phyloP scores from a whole-genome alignment of 2,888 invertebrate species.

The Rambutsinella grinnellia region DNA sequence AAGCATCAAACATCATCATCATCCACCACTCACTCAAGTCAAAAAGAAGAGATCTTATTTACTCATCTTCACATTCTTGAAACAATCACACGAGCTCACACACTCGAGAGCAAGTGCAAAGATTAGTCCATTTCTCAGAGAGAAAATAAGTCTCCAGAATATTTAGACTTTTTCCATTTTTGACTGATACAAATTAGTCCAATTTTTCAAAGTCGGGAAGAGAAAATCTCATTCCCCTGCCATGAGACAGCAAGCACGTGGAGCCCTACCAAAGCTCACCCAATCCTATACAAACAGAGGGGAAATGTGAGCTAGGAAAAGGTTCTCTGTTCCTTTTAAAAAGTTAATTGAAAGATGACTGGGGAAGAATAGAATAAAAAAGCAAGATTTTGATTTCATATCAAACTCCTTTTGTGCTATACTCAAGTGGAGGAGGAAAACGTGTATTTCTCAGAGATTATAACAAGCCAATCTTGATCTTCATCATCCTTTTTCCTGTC shows the following conservation, averaged over 20 bases:
- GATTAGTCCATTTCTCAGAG: conserved; percentile 16
- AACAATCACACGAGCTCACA: conserved; percentile 57
- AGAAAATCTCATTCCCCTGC: conserved; percentile 1
- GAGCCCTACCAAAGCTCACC: background rate
- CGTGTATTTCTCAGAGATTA: background rate
- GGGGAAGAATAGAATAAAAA: too few species aligned
- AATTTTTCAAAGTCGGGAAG: conserved; percentile 29
- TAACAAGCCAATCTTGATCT: background rate
- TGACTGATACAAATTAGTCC: conserved; percentile 47
- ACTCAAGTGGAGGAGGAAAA: background rate
- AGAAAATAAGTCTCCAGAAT: background rate
- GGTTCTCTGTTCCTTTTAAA: background rate
- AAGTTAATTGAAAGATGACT: background rate
- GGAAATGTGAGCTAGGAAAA: conserved; percentile 31
- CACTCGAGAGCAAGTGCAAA: too few species aligned
- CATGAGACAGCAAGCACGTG: conserved; percentile 1
- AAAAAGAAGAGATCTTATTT: conserved; percentile 60
- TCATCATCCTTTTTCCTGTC: background rate
- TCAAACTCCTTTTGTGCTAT: background rate
- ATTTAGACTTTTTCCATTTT: conserved; percentile 5
- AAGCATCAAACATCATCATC: conserved; percentile 59
- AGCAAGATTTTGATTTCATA: background rate
- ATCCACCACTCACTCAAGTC: conserved; percentile 49
- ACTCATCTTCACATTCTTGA: conserved; percentile 59
- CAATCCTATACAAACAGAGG: conserved; percentile 21